Percentiles rank a stretch among this genome's conserved stretches.
These are phyloP conservation scores for Spilosoma lubricipeda DNA, from an alignment of 2,888 invertebrate species.

Conservation along the genomic window DNA sequence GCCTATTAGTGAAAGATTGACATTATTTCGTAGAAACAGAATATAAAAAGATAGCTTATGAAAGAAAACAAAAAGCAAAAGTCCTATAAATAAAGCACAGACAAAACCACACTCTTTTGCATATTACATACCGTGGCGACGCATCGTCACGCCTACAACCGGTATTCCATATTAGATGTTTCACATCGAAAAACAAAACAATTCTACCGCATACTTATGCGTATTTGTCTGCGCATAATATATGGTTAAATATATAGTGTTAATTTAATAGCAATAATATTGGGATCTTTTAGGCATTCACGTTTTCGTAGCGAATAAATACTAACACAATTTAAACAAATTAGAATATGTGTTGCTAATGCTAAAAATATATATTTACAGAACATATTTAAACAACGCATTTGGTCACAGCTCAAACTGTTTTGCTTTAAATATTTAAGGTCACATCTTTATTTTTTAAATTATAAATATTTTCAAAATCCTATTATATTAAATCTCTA, in stretches of 20 bases:
- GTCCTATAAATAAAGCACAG: background rate
- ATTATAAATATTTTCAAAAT: background rate
- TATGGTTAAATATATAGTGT: background rate
- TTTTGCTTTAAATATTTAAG: background rate
- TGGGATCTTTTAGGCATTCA: slow-evolving; percentile 26
- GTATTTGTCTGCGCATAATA: background rate
- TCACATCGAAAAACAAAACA: background rate
- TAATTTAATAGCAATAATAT: slow-evolving; percentile 9
- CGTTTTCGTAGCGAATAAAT: background rate
- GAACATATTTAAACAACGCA: background rate
- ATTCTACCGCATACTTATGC: background rate
- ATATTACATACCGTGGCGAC: background rate
- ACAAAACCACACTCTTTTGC: background rate
- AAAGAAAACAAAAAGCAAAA: background rate
- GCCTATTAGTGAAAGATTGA: no score
- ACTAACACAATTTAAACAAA: background rate
- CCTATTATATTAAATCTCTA: background rate
- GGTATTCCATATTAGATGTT: background rate
- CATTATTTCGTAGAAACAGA: background rate
- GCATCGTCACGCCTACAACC: background rate
- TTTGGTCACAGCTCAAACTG: background rate
- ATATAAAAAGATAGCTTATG: no score
- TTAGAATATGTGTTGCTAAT: background rate
- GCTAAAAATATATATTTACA: background rate
- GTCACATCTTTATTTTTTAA: background rate